Percentiles rank a stretch among this genome's conserved stretches.
Conservation (phyloP, 2,113 vertebrate genomes). For the Gulo gulo region DNA sequence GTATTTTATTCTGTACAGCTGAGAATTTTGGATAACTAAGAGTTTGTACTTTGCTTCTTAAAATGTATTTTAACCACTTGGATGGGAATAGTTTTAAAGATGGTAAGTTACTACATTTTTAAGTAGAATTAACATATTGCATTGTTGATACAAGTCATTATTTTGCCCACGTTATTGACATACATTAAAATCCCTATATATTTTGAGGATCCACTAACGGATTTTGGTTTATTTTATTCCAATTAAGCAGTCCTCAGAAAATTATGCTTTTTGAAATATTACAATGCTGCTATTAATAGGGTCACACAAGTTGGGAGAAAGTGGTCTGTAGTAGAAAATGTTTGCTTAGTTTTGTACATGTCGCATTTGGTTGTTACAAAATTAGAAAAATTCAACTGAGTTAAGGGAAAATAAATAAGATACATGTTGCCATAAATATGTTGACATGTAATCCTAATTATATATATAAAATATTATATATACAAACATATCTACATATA, state of each 20-base stretch:
- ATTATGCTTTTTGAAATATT: neutral
- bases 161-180: neutral
- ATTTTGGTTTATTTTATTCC: neutral
- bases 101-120: neutral
- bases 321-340: neutral
- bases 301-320: neutral
- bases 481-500: neutral
- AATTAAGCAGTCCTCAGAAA: neutral
- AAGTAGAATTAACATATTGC: neutral
- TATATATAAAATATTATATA: neutral
- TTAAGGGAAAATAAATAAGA: neutral
- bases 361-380: neutral
- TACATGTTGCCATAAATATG: neutral
- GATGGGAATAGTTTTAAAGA: neutral
- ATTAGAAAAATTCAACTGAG: neutral
- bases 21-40: neutral
- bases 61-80: neutral
- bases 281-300: neutral
- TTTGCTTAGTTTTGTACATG: neutral
- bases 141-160: neutral
- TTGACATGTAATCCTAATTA: neutral
- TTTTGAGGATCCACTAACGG: neutral
- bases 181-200: neutral
- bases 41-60: constrained; percentile 3
- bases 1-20: constrained; percentile 23